phyloP scores from a whole-genome alignment of 1,140 invertebrate species.

The Nymphalis io region DNA sequence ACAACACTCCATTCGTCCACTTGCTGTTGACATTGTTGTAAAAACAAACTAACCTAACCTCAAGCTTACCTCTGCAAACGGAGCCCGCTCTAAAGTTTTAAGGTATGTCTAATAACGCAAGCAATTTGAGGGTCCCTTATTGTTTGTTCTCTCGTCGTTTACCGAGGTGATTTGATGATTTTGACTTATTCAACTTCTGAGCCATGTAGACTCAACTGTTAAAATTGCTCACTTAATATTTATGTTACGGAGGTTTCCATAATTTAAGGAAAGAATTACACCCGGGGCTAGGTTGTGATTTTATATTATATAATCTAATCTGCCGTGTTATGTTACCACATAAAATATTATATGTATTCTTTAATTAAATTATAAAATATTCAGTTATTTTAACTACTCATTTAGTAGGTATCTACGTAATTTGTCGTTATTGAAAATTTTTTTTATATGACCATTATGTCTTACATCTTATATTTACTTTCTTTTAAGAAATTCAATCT shows the following conservation, averaged over 20 bases:
- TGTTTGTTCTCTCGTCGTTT: slow-evolving; percentile 69
- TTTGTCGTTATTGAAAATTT: no score
- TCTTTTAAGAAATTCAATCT: no score
- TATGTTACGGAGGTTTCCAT: slow-evolving; percentile 11
- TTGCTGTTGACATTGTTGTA: slow-evolving; percentile 60
- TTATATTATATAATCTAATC: no score
- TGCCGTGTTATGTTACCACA: no score
- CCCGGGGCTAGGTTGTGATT: no score
- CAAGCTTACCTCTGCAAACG: slow-evolving; percentile 72
- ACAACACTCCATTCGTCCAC: slow-evolving; percentile 4
- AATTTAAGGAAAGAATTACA: slow-evolving; percentile 19
- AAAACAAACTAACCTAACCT: slow-evolving; percentile 73
- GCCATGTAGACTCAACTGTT: slow-evolving; percentile 46
- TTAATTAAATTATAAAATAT: no score
- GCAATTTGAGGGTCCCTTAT: slow-evolving; percentile 73
- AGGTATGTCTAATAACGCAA: slow-evolving; percentile 74
- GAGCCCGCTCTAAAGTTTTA: slow-evolving; percentile 74
- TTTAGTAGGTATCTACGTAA: no score
- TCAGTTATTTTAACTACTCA: no score
- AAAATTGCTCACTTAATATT: slow-evolving; percentile 37
- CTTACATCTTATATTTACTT: no score
- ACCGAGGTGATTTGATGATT: slow-evolving; percentile 78
- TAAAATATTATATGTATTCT: no score
- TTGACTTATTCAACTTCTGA: slow-evolving; percentile 71
- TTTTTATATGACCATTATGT: no score